Evolutionary conservation across 2,797 vertebrate species (phyloP), one percentile per base, ranked within the genome.

Genomic region (Macropodus opercularis): DNA sequence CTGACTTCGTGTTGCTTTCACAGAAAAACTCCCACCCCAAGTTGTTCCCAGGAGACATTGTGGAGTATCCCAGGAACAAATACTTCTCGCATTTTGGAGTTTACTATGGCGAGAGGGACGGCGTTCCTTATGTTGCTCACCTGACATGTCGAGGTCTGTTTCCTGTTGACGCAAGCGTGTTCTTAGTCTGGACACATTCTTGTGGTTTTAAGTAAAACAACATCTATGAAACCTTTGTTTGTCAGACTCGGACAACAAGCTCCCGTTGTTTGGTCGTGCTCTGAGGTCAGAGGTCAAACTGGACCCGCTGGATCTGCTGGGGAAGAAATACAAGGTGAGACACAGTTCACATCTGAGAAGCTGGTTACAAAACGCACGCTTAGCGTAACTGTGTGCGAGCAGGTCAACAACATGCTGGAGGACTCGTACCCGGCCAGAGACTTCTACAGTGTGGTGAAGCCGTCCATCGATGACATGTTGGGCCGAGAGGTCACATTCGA

Each of bases 11-110:
- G 15, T 15, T 26, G 2, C 27, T 8, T 64, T 6, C 73, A 8
- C 68, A 93, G 92, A 79, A 49, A 22, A 46, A 78, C 43, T 91
- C 91, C 35, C 60, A 7, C 1, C 90, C 80, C 2, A 36, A 88
- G 55, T 6, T 88, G 26, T 91, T 82, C 76, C 92, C 92, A 0
- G 93, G 93, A 26, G 93, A 94, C 81, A 92, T 94, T 19, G 58
- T 94, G 47, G 93, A 94, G 72, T 94, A 89, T 69, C 92, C 82
- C 35, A 73, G 90, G 69, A 92, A 90, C 73, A 91, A 86, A 23
- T 89, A 87, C 72, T 92, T 93, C 61, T 93, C 92, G 22, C 92
- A 93, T 12, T 93, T 91, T n/a, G 91, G 79, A 0, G 34, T 93
- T 17, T 93, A 88, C 75, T 93, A 92, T 12, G 92, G 92, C 14